A percentile compares a stretch with the other conserved stretches of the same genome.
Conservation (phyloP, 2,888 invertebrate species). For the Alsophila aescularia region DNA sequence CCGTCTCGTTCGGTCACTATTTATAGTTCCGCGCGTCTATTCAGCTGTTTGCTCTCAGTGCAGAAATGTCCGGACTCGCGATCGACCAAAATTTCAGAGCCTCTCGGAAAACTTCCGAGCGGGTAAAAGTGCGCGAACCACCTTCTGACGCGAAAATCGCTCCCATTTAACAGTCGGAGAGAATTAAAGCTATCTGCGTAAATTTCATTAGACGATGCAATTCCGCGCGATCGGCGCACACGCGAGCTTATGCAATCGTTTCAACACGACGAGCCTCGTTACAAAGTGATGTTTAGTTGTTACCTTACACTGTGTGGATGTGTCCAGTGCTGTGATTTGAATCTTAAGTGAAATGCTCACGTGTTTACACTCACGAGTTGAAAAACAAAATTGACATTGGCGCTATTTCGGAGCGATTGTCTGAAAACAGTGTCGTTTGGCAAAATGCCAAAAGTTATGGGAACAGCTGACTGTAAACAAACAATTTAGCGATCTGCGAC, state of each 20-base stretch:
- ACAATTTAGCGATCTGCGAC: slow-evolving; percentile 66
- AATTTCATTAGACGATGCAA: slow-evolving; percentile 70
- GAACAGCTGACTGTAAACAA: slow-evolving; percentile 83
- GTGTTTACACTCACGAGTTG: slow-evolving; percentile 37
- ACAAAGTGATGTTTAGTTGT: slow-evolving; percentile 69
- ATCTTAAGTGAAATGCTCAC: slow-evolving; percentile 42
- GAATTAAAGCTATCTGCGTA: slow-evolving; percentile 61
- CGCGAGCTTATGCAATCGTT: slow-evolving; percentile 71
- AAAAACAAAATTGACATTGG: slow-evolving; percentile 83
- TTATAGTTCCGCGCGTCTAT: slow-evolving; percentile 79
- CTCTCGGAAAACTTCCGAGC: slow-evolving; percentile 59
- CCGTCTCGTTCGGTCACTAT: slow-evolving; percentile 79
- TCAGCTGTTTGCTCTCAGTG: slow-evolving; percentile 79
- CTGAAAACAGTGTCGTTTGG: slow-evolving; percentile 71
- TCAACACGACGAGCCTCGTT: slow-evolving; percentile 59
- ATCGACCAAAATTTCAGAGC: slow-evolving; percentile 65
- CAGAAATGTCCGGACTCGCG: slow-evolving; percentile 80
- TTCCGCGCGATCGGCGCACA: slow-evolving; percentile 65
- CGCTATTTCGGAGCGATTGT: slow-evolving; percentile 76
- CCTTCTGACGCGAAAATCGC: slow-evolving; percentile 39
- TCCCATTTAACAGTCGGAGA: slow-evolving; percentile 47
- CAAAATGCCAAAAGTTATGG: slow-evolving; percentile 64
- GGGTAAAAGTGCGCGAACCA: slow-evolving; percentile 48
- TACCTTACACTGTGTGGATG: slow-evolving; percentile 62
- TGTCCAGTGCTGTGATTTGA: slow-evolving; percentile 51